phyloP scores from a whole-genome alignment of 2,797 vertebrate genomes.

The Petrocephalus schoutedeni region DNA sequence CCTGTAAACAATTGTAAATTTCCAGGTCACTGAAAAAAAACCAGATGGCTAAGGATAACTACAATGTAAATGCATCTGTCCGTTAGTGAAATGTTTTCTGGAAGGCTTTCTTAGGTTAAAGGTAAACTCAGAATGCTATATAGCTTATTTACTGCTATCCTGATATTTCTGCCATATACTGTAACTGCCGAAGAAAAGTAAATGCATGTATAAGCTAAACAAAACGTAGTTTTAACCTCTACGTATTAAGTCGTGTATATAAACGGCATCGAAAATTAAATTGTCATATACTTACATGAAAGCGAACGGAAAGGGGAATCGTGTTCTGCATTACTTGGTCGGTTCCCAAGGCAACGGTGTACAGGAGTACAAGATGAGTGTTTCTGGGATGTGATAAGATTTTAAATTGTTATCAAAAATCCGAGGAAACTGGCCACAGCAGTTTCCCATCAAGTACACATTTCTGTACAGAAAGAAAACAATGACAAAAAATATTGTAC shows the following conservation, averaged over 20 bases:
- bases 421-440: background rate
- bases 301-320: background rate
- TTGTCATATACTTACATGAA: background rate
- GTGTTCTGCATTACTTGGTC: slow-evolving; percentile 18
- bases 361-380: slow-evolving; percentile 6
- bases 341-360: slow-evolving; percentile 26
- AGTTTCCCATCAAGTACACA: background rate
- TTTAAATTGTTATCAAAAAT: background rate
- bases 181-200: background rate
- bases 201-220: background rate
- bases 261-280: background rate
- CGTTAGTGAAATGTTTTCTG: background rate
- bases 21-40: slow-evolving; percentile 2
- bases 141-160: background rate
- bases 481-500: background rate
- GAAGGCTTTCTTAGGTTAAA: background rate
- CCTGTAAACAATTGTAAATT: background rate
- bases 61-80: background rate
- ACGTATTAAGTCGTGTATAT: slow-evolving; percentile 3
- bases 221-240: background rate
- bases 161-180: background rate
- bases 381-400: slow-evolving; percentile 12
- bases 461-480: background rate
- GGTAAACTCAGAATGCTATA: background rate
- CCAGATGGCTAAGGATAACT: background rate